Conservation (phyloP, 2,113 vertebrate species). For the Gnathonemus echidnorhynchus region DNA sequence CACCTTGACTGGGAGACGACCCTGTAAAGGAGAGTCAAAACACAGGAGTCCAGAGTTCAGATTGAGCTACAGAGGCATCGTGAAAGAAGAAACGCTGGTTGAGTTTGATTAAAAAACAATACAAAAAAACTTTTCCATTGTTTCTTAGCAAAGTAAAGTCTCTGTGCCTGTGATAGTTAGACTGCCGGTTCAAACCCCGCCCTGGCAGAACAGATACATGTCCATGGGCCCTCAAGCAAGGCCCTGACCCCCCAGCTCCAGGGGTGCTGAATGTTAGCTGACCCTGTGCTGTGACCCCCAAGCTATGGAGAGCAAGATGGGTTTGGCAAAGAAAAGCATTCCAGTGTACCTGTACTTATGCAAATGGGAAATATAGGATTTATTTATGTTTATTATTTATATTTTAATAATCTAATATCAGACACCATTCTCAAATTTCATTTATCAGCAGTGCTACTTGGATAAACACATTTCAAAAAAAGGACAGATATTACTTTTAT, state of each 20-base stretch:
- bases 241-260: background rate
- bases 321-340: background rate
- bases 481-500: background rate
- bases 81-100: background rate
- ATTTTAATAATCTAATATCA: background rate
- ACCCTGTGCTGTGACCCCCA: background rate
- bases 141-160: background rate
- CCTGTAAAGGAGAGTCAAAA: slow-evolving; percentile 48
- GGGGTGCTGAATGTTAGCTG: background rate
- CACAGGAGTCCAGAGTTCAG: background rate
- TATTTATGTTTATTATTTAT: background rate
- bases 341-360: background rate
- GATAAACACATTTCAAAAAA: background rate
- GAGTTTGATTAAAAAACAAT: background rate
- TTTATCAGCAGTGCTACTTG: background rate
- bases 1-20: slow-evolving; percentile 82
- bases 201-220: background rate
- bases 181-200: background rate
- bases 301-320: background rate
- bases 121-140: background rate
- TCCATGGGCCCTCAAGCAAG: background rate
- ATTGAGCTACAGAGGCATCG: background rate
- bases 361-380: background rate
- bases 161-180: background rate
- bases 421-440: background rate